Percentiles rank a stretch among this genome's conserved stretches.
phyloP scores from a whole-genome alignment of 2,888 invertebrate genomes.

The Drosophila pegasa region DNA sequence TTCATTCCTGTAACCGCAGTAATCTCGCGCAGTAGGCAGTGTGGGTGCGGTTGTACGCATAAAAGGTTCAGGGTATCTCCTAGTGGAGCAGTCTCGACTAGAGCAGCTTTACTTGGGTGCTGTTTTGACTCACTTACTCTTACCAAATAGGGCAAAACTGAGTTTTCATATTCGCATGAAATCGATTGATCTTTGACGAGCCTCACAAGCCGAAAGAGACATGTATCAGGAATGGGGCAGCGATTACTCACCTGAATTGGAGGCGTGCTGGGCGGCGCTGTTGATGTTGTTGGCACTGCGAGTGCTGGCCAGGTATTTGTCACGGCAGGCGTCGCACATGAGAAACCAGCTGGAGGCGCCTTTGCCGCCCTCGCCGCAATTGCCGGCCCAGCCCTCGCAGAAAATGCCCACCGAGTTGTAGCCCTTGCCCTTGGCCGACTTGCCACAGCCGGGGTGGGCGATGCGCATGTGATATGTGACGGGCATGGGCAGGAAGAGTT shows the following conservation, averaged over 20 bases:
- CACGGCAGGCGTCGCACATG: constrained; percentile 95
- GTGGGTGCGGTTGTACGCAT: too few relatives aligned
- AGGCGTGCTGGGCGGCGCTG: constrained; percentile 79
- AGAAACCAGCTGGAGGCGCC: constrained; percentile 95
- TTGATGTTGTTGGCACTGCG: constrained; percentile 84
- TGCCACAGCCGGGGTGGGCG: constrained; percentile 96
- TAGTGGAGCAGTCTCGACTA: too few relatives aligned
- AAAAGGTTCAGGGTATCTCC: too few relatives aligned
- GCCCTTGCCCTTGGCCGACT: constrained; percentile 93
- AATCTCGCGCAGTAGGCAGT: too few relatives aligned
- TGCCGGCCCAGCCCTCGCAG: constrained; percentile 94
- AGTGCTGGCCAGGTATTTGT: constrained; percentile 87
- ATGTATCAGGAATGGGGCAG: too few relatives aligned
- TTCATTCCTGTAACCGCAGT: too few relatives aligned
- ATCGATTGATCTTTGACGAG: too few relatives aligned
- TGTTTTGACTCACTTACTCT: too few relatives aligned
- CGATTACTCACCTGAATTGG: constrained; percentile 53
- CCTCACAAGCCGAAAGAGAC: too few relatives aligned
- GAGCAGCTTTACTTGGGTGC: too few relatives aligned
- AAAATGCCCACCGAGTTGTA: constrained; percentile 96
- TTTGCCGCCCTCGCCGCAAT: constrained; percentile 94
- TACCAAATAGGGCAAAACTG: too few relatives aligned
- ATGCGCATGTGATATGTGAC: constrained; percentile 96
- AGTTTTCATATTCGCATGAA: too few relatives aligned
- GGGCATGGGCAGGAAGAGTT: constrained; percentile 89